These are phyloP conservation scores for Drosophila pseudotakahashii DNA, from an alignment of 2,888 invertebrate species.

Conservation along the genomic window DNA sequence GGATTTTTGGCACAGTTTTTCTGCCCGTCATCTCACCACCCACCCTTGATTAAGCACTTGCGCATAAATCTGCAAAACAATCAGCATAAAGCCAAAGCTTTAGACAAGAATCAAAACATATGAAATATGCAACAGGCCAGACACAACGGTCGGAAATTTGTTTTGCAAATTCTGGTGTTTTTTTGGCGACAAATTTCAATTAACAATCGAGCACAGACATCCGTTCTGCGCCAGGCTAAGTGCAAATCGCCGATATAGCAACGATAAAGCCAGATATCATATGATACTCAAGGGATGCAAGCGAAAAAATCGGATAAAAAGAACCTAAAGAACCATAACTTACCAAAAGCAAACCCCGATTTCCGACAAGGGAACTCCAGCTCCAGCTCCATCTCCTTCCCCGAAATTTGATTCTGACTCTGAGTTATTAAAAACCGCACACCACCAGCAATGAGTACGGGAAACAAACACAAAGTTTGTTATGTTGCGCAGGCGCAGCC, in stretches of 20 bases:
- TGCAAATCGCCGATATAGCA: slow-evolving; percentile 36
- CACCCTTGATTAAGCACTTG: slow-evolving; percentile 34
- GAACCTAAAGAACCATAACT: slow-evolving; percentile 53
- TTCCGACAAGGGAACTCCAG: slow-evolving; percentile 57
- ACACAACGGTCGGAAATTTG: slow-evolving; percentile 45
- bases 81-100: slow-evolving; percentile 50
- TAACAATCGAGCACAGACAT: slow-evolving; percentile 69
- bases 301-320: slow-evolving; percentile 2
- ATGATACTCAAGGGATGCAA: slow-evolving; percentile 15
- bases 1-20: slow-evolving; percentile 37
- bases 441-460: slow-evolving; percentile 28
- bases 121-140: slow-evolving; percentile 66
- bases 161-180: slow-evolving; percentile 68
- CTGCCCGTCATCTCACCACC: background rate
- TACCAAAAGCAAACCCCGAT: slow-evolving; percentile 57
- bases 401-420: slow-evolving; percentile 2
- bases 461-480: slow-evolving; percentile 68
- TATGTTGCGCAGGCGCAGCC: slow-evolving; percentile 76
- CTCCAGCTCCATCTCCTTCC: slow-evolving; percentile 5
- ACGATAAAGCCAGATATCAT: slow-evolving; percentile 19
- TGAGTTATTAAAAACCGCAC: slow-evolving; percentile 68
- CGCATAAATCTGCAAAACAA: slow-evolving; percentile 42
- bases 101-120: slow-evolving; percentile 42
- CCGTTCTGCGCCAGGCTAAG: slow-evolving; percentile 52
- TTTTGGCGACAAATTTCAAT: slow-evolving; percentile 71